These are phyloP conservation scores for Rhinolophus ferrumequinum DNA, from an alignment of 2,113 vertebrate species.

Conservation along the genomic window DNA sequence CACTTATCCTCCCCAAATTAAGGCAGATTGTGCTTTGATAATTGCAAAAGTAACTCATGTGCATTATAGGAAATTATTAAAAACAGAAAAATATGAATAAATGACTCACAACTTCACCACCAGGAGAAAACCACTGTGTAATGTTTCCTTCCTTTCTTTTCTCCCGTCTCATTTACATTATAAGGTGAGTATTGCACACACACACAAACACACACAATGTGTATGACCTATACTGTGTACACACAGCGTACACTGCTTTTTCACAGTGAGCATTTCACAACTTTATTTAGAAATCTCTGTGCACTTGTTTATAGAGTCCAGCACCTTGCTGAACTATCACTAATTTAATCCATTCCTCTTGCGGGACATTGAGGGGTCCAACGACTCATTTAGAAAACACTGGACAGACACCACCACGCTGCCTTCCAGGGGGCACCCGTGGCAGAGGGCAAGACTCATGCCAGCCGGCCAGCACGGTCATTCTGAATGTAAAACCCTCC, in stretches of 20 bases:
- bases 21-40: background rate
- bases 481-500: background rate
- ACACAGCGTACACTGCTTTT: accelerated
- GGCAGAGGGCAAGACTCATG: accelerated
- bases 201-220: no score
- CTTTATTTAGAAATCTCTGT: background rate
- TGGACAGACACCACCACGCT: accelerated
- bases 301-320: background rate
- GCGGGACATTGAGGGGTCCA: background rate
- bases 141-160: no score
- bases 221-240: accelerated
- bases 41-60: background rate
- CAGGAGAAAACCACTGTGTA: background rate
- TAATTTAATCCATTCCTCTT: accelerated
- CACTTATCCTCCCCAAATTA: accelerated
- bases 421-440: accelerated
- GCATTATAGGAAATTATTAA: background rate
- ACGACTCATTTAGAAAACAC: background rate
- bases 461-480: accelerated
- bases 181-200: accelerated
- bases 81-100: background rate
- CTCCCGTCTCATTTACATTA: accelerated
- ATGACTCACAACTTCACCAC: background rate
- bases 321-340: accelerated
- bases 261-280: accelerated